Evolutionary conservation across 2,888 invertebrate species (phyloP), one percentile per base, ranked within the genome.

Genomic region (Sarcophaga subvicina): DNA sequence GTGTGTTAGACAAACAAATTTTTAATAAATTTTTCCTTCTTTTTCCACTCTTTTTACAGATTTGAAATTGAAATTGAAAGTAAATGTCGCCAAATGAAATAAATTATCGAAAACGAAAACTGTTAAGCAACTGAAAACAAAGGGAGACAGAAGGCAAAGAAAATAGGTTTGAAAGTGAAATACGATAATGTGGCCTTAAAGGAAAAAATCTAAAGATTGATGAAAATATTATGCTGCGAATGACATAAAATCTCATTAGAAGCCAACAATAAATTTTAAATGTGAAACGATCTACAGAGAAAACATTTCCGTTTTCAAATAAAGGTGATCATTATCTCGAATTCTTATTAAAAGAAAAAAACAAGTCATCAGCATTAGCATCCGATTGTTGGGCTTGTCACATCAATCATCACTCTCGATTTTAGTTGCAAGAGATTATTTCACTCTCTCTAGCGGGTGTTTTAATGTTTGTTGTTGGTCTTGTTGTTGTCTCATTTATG

Each of bases 281-380:
- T 72, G 54, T 12, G 10, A 5, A 66, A 63, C 70, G 47, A 70
- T 70, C 45, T 63, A n/a, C 6, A 49, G 12, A 47, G 25, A 79
- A 69, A 64, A 64, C 60, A 73, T 77, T 77, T 67, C 81, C 62
- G 75, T 75, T 81, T 37, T 2, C 0, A 45, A 54, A 71, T 20
- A 73, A 83, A 79, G 83, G 79, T 76, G 80, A 85, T 80, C 80
- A 80, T 76, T 80, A 73, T 63, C 72, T 79, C 54, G 69, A 69
- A 2, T 37, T 37, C 37, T 37, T 27, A 27, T 37, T 37, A 37
- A 37, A 37, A 37, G 8, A 37, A 27, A 5, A 8, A 37, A 37
- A 37, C 64, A 27, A 83, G 62, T 66, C 54, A 83, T 20, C 22
- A 62, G 62, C 83, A 78, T 83, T 78, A 78, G 83, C 72, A 63